phyloP scores from a whole-genome alignment of 2,113 vertebrate species.

The Neodontobutis hainanensis region DNA sequence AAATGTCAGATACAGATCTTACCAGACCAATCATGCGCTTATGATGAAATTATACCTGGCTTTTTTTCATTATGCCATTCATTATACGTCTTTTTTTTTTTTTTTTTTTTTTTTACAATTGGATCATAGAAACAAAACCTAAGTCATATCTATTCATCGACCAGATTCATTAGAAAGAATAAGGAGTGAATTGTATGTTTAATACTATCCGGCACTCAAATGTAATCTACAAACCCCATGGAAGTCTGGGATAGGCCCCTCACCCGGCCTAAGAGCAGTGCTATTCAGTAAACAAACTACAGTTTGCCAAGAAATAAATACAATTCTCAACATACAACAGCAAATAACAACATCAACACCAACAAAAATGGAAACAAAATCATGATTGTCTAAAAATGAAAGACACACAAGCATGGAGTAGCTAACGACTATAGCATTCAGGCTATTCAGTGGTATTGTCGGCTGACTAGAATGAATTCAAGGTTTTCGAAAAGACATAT shows the following conservation, averaged over 20 bases:
- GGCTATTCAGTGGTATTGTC: slow-evolving; percentile 89
- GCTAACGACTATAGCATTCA: slow-evolving; percentile 82
- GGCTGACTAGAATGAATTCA: slow-evolving; percentile 66
- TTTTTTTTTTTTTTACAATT: slow-evolving; percentile 85
- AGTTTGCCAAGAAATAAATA: slow-evolving; percentile 99
- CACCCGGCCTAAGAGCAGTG: slow-evolving; percentile 90
- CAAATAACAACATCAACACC: slow-evolving; percentile 93
- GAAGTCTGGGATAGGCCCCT: slow-evolving; percentile 78
- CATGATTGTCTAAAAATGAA: slow-evolving; percentile 99
- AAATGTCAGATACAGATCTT: slow-evolving; percentile 95
- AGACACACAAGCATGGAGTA: slow-evolving; percentile 87
- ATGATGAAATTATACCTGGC: slow-evolving; percentile 93
- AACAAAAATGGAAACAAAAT: slow-evolving; percentile 77
- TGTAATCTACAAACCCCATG: slow-evolving; percentile 86
- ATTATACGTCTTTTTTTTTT: slow-evolving; percentile 66
- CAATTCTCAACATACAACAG: slow-evolving; percentile 92
- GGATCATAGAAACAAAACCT: slow-evolving; percentile 86
- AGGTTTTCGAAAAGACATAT: slow-evolving; percentile 59
- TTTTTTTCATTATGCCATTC: slow-evolving; percentile 66
- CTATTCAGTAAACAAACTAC: slow-evolving; percentile 97
- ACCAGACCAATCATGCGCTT: slow-evolving; percentile 99
- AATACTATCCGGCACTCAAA: slow-evolving; percentile 93
- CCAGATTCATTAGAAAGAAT: slow-evolving; percentile 92
- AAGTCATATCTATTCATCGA: slow-evolving; percentile 94
- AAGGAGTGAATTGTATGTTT: slow-evolving; percentile 91